phyloP scores from a whole-genome alignment of 2,797 vertebrate species.

The Sebastes matsubarae region DNA sequence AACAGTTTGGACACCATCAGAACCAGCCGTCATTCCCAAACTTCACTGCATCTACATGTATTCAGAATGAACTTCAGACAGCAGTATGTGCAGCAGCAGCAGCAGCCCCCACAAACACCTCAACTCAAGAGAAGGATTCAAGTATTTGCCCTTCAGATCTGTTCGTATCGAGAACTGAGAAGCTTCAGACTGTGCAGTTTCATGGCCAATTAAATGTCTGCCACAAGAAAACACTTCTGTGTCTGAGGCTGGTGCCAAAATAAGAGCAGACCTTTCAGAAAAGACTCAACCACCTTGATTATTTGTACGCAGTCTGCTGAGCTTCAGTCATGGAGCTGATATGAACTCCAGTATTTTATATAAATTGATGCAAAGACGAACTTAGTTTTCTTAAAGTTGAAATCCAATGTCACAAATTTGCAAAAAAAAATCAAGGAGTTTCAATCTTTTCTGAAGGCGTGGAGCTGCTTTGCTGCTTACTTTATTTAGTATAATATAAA shows the following conservation, averaged over 20 bases:
- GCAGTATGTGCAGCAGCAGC: not conserved
- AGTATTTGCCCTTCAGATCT: not conserved
- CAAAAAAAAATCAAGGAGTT: not conserved
- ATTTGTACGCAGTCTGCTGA: not conserved
- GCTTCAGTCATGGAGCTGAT: not conserved
- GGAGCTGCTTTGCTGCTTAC: not conserved
- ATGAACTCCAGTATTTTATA: not conserved
- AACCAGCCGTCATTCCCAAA: constrained; percentile 43
- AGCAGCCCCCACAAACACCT: not conserved
- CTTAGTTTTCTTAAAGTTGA: not conserved
- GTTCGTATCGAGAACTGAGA: not conserved
- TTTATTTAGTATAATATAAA: not conserved
- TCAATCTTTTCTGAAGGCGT: not conserved
- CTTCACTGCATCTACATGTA: constrained; percentile 29
- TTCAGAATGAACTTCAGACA: constrained; percentile 20
- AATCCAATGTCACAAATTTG: not conserved
- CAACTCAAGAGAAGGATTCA: not conserved
- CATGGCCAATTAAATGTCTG: not conserved
- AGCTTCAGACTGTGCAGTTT: not conserved
- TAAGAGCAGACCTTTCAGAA: not conserved
- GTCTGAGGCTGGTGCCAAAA: not conserved
- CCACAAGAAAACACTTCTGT: not conserved
- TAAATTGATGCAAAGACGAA: not conserved
- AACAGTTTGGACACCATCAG: constrained; percentile 40
- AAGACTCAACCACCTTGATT: not conserved